Conservation (phyloP, 2,113 vertebrate genomes). For the Ophthalmolycus amberensis region DNA sequence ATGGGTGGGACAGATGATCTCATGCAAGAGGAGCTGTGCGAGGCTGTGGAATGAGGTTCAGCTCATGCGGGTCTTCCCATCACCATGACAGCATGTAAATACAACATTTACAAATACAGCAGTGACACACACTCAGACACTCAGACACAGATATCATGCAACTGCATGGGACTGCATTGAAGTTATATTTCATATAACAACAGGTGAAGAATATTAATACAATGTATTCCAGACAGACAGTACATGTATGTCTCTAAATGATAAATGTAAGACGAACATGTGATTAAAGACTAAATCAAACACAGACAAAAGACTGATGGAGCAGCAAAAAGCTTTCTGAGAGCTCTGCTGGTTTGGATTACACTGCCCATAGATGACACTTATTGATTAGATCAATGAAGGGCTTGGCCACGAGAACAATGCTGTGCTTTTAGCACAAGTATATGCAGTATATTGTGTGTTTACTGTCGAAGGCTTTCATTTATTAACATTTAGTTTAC, state of each 20-base stretch:
- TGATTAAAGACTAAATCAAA: too few species aligned
- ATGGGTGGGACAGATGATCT: slow-evolving; percentile 80
- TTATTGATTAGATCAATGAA: slow-evolving; percentile 41
- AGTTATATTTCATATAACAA: background rate
- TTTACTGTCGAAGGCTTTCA: background rate
- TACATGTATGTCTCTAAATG: too few species aligned
- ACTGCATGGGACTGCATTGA: slow-evolving; percentile 10
- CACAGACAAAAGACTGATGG: background rate
- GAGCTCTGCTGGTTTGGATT: slow-evolving; percentile 24
- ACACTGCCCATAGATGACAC: slow-evolving; percentile 19
- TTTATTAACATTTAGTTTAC: background rate
- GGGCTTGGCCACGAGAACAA: slow-evolving; percentile 12
- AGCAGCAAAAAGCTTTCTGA: slow-evolving; percentile 32
- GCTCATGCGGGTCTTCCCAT: slow-evolving; percentile 67
- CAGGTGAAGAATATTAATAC: background rate
- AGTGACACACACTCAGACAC: slow-evolving; percentile 14
- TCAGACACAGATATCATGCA: slow-evolving; percentile 9
- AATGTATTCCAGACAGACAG: background rate
- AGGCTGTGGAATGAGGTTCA: slow-evolving; percentile 71
- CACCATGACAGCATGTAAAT: slow-evolving; percentile 79
- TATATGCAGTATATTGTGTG: background rate
- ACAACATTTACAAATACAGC: slow-evolving; percentile 54
- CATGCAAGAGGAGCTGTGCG: slow-evolving; percentile 72
- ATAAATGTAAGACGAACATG: too few species aligned
- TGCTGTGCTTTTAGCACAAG: background rate